phyloP scores from a whole-genome alignment of 2,113 vertebrate species.

The Sphaerodactylus townsendi region DNA sequence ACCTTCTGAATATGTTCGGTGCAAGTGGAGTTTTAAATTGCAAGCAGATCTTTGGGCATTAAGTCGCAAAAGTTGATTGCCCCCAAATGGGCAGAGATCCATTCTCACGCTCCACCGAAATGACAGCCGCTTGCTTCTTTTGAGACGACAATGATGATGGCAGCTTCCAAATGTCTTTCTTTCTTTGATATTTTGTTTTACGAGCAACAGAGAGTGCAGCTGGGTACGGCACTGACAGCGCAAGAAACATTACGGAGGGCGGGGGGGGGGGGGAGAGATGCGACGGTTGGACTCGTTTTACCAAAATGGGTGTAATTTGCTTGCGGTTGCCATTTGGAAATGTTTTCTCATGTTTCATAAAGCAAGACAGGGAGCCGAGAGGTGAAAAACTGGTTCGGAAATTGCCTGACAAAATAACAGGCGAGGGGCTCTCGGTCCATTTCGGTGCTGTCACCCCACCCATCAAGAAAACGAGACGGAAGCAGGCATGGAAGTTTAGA shows the following conservation, averaged over 20 bases:
- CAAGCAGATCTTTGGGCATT: background rate
- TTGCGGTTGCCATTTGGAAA: background rate
- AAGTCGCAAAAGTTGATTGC: background rate
- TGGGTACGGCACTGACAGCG: background rate
- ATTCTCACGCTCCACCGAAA: background rate
- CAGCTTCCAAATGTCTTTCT: background rate
- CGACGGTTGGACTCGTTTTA: background rate
- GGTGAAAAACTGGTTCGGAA: background rate
- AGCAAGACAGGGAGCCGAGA: background rate
- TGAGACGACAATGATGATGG: background rate
- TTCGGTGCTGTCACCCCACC: too few species aligned
- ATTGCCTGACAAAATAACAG: background rate
- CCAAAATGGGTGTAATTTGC: background rate
- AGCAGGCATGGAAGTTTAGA: too few species aligned
- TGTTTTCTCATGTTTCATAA: background rate
- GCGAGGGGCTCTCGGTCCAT: background rate
- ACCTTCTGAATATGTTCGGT: background rate
- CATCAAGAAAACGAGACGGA: background rate
- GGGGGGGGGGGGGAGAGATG: background rate
- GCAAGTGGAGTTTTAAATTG: background rate
- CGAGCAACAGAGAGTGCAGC: background rate
- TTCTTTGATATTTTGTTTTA: background rate
- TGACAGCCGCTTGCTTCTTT: background rate
- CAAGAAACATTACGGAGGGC: background rate
- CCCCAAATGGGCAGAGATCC: constrained; percentile 41